These are phyloP conservation scores for Etheostoma cragini DNA, from an alignment of 2,113 vertebrate genomes.

Conservation along the genomic window DNA sequence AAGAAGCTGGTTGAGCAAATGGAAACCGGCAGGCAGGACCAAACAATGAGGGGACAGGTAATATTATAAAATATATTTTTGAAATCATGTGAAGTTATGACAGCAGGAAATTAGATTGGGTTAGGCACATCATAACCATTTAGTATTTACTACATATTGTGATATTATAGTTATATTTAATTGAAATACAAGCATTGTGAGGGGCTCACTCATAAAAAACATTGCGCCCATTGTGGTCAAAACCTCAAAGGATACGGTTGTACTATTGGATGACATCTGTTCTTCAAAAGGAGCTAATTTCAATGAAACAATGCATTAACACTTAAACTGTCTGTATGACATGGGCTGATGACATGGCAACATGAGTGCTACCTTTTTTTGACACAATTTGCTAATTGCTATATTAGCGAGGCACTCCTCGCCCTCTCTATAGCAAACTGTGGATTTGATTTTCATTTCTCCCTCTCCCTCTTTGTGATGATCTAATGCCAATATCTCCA, in stretches of 20 bases:
- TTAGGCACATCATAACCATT: neutral
- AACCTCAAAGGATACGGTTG: neutral
- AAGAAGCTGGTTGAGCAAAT: neutral
- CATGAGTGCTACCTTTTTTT: constrained; percentile 6
- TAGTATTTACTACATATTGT: neutral
- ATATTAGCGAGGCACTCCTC: constrained; percentile 5
- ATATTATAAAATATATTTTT: too few relatives aligned
- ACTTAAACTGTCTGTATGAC: constrained; percentile 20
- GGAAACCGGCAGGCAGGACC: neutral
- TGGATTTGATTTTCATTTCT: constrained; percentile 49
- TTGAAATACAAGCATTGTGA: neutral
- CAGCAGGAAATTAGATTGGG: neutral
- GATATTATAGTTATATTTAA: neutral
- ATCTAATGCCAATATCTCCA: constrained; percentile 39
- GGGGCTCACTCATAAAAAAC: neutral
- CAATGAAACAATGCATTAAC: constrained; percentile 2
- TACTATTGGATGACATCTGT: neutral
- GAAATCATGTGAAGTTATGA: neutral
- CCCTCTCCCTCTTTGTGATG: constrained; percentile 40
- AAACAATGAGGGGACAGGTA: neutral
- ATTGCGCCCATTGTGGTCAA: neutral
- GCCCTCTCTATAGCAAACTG: constrained; percentile 27
- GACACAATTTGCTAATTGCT: constrained; percentile 30
- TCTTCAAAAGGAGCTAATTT: neutral
- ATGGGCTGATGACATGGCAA: constrained; percentile 29